Percentiles rank a stretch among this genome's conserved stretches.
phyloP scores from a whole-genome alignment of 2,888 invertebrate genomes.

The Morpho deidamia region DNA sequence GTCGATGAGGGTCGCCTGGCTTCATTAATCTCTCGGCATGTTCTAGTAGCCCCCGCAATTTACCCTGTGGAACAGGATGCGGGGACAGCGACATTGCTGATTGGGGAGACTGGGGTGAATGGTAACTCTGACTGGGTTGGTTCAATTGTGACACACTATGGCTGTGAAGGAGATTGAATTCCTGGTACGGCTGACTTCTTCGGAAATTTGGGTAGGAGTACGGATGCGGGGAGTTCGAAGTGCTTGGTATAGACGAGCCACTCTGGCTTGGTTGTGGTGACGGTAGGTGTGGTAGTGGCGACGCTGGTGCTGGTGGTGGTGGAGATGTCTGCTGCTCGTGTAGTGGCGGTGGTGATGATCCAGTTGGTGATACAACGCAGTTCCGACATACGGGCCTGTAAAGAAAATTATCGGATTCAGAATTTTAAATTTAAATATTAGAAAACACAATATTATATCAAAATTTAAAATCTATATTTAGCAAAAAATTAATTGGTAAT shows the following conservation, averaged over 20 bases:
- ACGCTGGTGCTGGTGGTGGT: constrained; percentile 60
- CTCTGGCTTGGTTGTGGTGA: constrained; percentile 67
- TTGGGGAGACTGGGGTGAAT: constrained; percentile 61
- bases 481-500: too few species aligned
- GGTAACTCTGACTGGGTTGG: constrained; percentile 50
- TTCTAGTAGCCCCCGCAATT: constrained; percentile 65
- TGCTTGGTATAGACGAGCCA: constrained; percentile 57
- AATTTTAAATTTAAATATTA: too few species aligned
- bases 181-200: constrained; percentile 54
- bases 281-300: constrained; percentile 46
- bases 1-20: constrained; percentile 86
- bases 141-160: constrained; percentile 53
- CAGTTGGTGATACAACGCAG: constrained; percentile 82
- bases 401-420: constrained; percentile 27
- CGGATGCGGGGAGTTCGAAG: constrained; percentile 61
- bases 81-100: constrained; percentile 69
- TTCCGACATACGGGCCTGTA: constrained; percentile 89
- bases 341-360: constrained; percentile 63
- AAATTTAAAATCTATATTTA: background rate
- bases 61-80: constrained; percentile 62
- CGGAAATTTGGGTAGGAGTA: constrained; percentile 63
- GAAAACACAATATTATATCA: background rate
- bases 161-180: constrained; percentile 47
- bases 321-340: constrained; percentile 58
- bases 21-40: constrained; percentile 80